phyloP scores from a whole-genome alignment of 2,888 invertebrate genomes.

The Odontothrips loti region DNA sequence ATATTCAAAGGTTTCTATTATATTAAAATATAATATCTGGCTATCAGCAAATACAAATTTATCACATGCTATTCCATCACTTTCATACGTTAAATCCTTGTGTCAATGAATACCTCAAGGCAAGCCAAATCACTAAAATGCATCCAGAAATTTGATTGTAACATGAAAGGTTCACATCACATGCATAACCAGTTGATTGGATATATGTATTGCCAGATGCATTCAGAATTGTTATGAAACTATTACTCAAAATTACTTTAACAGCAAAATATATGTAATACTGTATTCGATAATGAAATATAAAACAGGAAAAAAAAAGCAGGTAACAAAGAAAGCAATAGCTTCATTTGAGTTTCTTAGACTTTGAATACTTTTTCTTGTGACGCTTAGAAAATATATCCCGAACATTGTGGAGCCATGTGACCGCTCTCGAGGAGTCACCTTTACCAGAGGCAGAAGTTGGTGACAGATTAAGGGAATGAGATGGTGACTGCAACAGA shows the following conservation, averaged over 20 bases:
- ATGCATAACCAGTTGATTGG: not conserved
- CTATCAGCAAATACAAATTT: not conserved
- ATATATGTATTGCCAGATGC: not conserved
- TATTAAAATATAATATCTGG: not conserved
- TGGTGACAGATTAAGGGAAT: not conserved
- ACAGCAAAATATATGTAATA: not conserved
- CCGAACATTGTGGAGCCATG: not conserved
- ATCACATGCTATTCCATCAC: not conserved
- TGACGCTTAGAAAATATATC: not conserved
- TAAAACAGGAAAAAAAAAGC: not conserved
- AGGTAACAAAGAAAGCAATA: not conserved
- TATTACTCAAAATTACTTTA: not conserved
- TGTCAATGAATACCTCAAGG: not conserved
- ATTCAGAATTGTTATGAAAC: not conserved
- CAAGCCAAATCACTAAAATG: not conserved
- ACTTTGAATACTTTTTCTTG: not conserved
- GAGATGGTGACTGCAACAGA: not conserved
- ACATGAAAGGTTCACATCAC: not conserved
- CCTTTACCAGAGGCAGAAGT: not conserved
- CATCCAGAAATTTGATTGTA: not conserved
- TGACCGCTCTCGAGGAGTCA: not conserved
- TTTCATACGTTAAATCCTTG: not conserved
- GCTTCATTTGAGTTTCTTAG: not conserved
- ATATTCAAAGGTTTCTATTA: not conserved
- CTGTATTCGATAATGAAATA: not conserved